A percentile compares a stretch with the other conserved stretches of the same genome.
phyloP scores from a whole-genome alignment of 1,140 invertebrate genomes.

The Brachionus koreanus region DNA sequence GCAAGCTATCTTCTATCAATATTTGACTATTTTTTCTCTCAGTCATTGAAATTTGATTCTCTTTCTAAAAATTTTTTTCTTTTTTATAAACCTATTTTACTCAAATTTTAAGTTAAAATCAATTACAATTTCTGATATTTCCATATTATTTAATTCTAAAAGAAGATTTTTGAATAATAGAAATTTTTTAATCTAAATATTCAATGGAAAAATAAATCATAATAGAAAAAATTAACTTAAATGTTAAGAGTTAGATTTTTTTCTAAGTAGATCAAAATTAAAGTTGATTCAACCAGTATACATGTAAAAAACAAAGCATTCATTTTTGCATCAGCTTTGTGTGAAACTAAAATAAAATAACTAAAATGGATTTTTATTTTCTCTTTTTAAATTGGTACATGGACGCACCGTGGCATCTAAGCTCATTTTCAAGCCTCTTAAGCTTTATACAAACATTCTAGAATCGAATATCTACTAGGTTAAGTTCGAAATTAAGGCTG shows the following conservation, averaged over 20 bases:
- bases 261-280: not conserved
- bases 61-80: not conserved
- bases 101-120: not conserved
- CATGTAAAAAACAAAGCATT: not conserved
- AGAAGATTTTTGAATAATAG: not conserved
- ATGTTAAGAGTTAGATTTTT: not conserved
- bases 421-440: not conserved
- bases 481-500: not conserved
- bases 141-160: not conserved
- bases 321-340: not conserved
- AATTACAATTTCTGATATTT: not conserved
- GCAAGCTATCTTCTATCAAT: not conserved
- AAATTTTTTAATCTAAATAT: not conserved
- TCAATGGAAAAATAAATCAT: not conserved
- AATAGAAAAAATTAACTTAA: not conserved
- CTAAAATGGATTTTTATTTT: not conserved
- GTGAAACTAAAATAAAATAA: not conserved
- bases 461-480: not conserved
- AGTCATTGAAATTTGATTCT: not conserved
- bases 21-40: not conserved
- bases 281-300: not conserved
- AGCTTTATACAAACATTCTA: not conserved
- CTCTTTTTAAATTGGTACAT: not conserved
- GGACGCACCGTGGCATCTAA: not conserved
- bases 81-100: not conserved